Base-by-base conservation (phyloP, 2,888 invertebrate species). In the Ochropleura leucogaster region DNA sequence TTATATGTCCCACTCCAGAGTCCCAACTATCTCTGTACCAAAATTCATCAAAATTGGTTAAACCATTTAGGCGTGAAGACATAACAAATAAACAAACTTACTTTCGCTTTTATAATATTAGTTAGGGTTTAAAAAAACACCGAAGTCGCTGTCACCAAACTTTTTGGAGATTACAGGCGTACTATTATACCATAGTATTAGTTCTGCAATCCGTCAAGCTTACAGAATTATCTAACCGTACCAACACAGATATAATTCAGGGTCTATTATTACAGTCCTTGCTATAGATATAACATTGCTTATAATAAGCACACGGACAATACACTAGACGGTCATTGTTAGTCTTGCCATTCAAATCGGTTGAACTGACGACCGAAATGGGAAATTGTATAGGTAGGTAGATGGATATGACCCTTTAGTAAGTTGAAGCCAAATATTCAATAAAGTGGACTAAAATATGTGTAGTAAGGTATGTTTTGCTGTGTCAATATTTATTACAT, bases 331-430 rank as follows among this genome's bases (percentile, higher is more conserved):
- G 62, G n/a, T 72, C 60, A 81, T 83, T 81, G 76, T 85, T 60
- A 20, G 30, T 60, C 30, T 49, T 65, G 63, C 80, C 75, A 85
- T 85, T 86, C 77, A 86, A 80, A 82, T 82, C 51, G 65, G 68
- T 72, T 77, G 59, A 77, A 75, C 68, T 75, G 82, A 67, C 67
- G 62, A 70, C 53, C 14, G 51, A 60, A 73, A 47, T 76, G 57
- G 55, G 68, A 60, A 64, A 74, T 68, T 76, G 71, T 49, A 51
- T 60, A 60, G 69, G 60, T 62, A 44, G 44, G n/a, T 20, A 62
- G 44, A 68, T 60, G 59, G 49, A 40, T 72, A 71, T 85, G 73
- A 83, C 75, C 85, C 83, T 74, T 69, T 6, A 40, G 42, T 49
- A 51, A 40, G 18, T 46, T 53, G 30, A 53, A 72, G 74, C 60